Evolutionary conservation across 2,113 vertebrate species (phyloP), one percentile per base, ranked within the genome.

Genomic region (Zootoca vivipara): DNA sequence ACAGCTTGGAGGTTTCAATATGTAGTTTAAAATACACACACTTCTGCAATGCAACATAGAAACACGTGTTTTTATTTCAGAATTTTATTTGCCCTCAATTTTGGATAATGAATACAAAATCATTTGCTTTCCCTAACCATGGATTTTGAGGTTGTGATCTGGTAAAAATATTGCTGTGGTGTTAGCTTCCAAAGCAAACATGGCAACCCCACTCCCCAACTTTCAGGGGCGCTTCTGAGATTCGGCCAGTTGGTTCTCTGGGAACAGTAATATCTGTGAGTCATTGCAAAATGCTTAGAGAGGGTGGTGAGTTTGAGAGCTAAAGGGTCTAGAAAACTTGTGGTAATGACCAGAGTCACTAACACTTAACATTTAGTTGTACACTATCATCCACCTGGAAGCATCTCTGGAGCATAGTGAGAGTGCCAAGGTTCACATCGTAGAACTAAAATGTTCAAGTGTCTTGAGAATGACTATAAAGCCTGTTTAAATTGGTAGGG

Each of bases 261-360:
- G 89, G 69, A 79, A 91, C 88, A 67, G 81, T 88, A 93, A 89
- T 79, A 85, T 83, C 81, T 88, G 87, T 89, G 26, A 92, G 85
- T 81, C 81, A 81, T 90, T 95, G 91, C 12, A 89, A 15, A 38
- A 83, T 77, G 83, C 94, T 91, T 38, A 84, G 15, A 70, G 85
- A 77, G 30, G 77, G 87, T 87, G 69, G 52, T 94, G 94, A 93
- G 89, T 77, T 95, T 90, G 91, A 94, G 83, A 75, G 85, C 0
- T 46, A 69, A 52, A 46, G 7, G 65, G 65, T 65, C 52, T 94
- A 28, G 28, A 30, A 42, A 86, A 94, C 83, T 18, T 91, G 22
- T 90, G 82, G 89, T 95, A 92, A 85, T 87, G 75, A 90, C 7
- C 46, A 62, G 56, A 86, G 73, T 92, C 28, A 74, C 95, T 88